Percentiles rank a stretch among this genome's conserved stretches.
phyloP scores from a whole-genome alignment of 2,113 vertebrate genomes.

The Gambusia affinis region DNA sequence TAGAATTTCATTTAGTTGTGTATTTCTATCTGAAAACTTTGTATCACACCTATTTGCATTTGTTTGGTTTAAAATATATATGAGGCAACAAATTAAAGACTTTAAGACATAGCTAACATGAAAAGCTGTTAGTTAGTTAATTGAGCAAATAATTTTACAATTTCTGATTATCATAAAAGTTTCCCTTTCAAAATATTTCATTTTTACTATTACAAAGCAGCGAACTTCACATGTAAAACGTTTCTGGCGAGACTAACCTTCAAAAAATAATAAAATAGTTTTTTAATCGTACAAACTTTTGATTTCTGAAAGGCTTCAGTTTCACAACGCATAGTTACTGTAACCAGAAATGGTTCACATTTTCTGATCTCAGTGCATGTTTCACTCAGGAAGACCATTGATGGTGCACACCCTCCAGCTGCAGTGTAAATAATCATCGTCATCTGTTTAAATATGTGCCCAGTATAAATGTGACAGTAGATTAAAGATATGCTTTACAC shows the following conservation, averaged over 20 bases:
- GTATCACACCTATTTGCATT: no score
- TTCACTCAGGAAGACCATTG: neutral
- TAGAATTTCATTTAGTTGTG: no score
- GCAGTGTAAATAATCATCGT: no score
- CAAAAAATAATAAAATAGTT: neutral
- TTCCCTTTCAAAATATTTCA: no score
- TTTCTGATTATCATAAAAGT: neutral
- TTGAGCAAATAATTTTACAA: neutral
- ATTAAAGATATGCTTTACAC: neutral
- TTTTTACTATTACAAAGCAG: no score
- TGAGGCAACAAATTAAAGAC: neutral
- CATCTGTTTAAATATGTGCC: neutral
- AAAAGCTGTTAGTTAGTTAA: neutral
- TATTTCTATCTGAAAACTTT: no score
- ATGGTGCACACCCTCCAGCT: neutral
- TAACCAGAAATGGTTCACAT: neutral
- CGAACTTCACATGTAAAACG: neutral
- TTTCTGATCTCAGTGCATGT: neutral
- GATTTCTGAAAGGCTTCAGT: neutral
- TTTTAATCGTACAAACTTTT: neutral
- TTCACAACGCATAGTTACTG: neutral
- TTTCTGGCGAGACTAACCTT: neutral
- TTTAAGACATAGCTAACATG: no score
- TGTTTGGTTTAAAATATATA: no score
- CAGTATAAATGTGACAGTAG: neutral